Percentiles rank a stretch among this genome's conserved stretches.
phyloP scores from a whole-genome alignment of 2,888 invertebrate species.

The Eupeodes latifasciatus region DNA sequence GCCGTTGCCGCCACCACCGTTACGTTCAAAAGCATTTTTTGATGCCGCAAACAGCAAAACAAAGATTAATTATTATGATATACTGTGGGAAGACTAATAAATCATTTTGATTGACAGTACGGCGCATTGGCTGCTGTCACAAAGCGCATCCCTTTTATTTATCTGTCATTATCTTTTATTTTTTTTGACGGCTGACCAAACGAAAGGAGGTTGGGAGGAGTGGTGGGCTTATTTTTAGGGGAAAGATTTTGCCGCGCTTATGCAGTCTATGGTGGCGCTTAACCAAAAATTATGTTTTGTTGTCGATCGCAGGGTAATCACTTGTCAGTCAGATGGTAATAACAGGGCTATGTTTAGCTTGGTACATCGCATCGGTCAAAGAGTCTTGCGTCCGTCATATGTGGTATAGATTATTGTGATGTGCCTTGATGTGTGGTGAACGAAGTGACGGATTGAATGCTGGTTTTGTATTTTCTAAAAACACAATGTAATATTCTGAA shows the following conservation, averaged over 20 bases:
- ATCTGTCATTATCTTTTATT: slow-evolving; percentile 57
- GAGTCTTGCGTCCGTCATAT: slow-evolving; percentile 66
- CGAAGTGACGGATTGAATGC: slow-evolving; percentile 72
- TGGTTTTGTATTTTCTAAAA: slow-evolving; percentile 61
- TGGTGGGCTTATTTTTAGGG: slow-evolving; percentile 48
- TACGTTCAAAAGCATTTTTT: slow-evolving; percentile 38
- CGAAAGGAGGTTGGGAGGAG: slow-evolving; percentile 14
- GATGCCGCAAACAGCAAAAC: slow-evolving; percentile 70
- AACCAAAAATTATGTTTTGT: slow-evolving; percentile 47
- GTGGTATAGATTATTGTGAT: slow-evolving; percentile 38
- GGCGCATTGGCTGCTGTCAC: slow-evolving; percentile 76
- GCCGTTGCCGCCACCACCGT: slow-evolving; percentile 38
- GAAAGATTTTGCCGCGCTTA: slow-evolving; percentile 40
- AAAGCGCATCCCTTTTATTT: slow-evolving; percentile 72
- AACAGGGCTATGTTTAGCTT: slow-evolving; percentile 51
- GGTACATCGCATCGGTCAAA: slow-evolving; percentile 39
- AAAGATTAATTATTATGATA: slow-evolving; percentile 78
- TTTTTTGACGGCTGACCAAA: slow-evolving; percentile 33
- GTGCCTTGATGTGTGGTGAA: slow-evolving; percentile 42
- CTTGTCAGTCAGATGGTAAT: slow-evolving; percentile 67
- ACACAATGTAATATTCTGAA: slow-evolving; percentile 56
- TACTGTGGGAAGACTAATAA: slow-evolving; percentile 84
- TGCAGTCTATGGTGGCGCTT: slow-evolving; percentile 61
- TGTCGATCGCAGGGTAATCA: slow-evolving; percentile 46
- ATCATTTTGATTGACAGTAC: slow-evolving; percentile 84